These are phyloP conservation scores for Epirrhoe alternata DNA, from an alignment of 2,888 invertebrate species.

Conservation along the genomic window DNA sequence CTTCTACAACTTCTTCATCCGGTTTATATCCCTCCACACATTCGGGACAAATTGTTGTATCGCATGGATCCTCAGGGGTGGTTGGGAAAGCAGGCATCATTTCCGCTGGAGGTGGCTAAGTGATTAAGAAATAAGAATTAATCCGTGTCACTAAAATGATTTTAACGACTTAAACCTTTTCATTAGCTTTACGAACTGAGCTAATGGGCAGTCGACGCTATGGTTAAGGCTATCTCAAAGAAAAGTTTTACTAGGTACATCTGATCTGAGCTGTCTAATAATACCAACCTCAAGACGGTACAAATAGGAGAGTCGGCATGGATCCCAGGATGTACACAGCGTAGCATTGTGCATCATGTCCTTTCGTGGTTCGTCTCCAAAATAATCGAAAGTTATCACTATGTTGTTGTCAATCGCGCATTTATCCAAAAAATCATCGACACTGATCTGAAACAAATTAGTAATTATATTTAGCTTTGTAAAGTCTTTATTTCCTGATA, in stretches of 20 bases:
- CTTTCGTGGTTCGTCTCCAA: constrained; percentile 79
- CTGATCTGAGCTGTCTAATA: neutral
- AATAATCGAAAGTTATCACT: constrained; percentile 78
- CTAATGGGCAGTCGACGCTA: no score
- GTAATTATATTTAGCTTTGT: neutral
- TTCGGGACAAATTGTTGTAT: constrained; percentile 72
- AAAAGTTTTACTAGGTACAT: neutral
- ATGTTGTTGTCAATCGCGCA: constrained; percentile 79
- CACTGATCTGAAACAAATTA: constrained; percentile 56
- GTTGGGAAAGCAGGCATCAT: constrained; percentile 72
- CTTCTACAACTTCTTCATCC: constrained; percentile 28
- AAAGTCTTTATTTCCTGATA: neutral
- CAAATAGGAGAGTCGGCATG: constrained; percentile 74
- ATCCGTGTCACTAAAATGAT: neutral
- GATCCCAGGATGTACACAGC: constrained; percentile 76
- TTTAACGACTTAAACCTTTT: no score
- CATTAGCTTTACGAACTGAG: no score
- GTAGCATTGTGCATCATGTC: constrained; percentile 79
- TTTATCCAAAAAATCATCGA: constrained; percentile 64
- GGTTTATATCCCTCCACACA: constrained; percentile 64
- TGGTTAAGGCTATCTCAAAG: no score
- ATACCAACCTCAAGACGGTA: constrained; percentile 74
- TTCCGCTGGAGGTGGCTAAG: constrained; percentile 72
- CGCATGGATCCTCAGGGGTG: constrained; percentile 72
- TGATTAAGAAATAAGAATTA: neutral